These are phyloP conservation scores for Hiodon tergisus DNA, from an alignment of 2,113 vertebrate genomes.

Conservation along the genomic window DNA sequence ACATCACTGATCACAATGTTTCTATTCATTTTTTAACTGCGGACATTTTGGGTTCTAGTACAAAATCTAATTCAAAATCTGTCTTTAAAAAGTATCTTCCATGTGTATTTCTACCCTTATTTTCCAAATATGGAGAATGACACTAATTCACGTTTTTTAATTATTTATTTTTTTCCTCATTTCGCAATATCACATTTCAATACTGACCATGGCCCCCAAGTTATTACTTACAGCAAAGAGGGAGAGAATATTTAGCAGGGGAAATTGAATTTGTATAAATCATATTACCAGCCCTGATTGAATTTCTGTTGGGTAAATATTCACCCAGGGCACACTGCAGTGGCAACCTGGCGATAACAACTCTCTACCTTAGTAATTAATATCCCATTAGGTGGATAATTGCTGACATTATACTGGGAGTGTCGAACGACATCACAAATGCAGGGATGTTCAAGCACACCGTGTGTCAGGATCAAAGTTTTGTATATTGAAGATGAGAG, in stretches of 20 bases:
- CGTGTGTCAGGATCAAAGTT: background rate
- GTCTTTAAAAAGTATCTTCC: background rate
- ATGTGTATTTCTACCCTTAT: background rate
- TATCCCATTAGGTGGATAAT: slow-evolving; percentile 35
- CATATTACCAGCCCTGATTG: slow-evolving; percentile 36
- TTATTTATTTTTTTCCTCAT: background rate
- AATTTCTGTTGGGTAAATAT: slow-evolving; percentile 44
- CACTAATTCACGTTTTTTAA: background rate
- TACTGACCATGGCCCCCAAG: background rate
- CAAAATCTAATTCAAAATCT: too few species aligned
- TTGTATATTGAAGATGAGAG: background rate
- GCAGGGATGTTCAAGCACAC: background rate
- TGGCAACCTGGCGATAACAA: slow-evolving; percentile 34
- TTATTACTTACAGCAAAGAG: slow-evolving; percentile 20
- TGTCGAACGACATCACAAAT: background rate
- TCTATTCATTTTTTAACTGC: slow-evolving; percentile 3
- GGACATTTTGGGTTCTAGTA: too few species aligned
- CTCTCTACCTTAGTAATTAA: slow-evolving; percentile 36
- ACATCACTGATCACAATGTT: background rate
- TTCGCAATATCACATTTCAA: slow-evolving; percentile 8
- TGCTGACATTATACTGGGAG: slow-evolving; percentile 21
- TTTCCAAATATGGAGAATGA: slow-evolving; percentile 7
- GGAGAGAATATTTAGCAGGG: slow-evolving; percentile 17
- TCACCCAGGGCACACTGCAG: slow-evolving; percentile 27
- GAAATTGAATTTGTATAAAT: slow-evolving; percentile 23